Conservation (phyloP, 2,888 invertebrate genomes). For the Opisthograptis luteolata region DNA sequence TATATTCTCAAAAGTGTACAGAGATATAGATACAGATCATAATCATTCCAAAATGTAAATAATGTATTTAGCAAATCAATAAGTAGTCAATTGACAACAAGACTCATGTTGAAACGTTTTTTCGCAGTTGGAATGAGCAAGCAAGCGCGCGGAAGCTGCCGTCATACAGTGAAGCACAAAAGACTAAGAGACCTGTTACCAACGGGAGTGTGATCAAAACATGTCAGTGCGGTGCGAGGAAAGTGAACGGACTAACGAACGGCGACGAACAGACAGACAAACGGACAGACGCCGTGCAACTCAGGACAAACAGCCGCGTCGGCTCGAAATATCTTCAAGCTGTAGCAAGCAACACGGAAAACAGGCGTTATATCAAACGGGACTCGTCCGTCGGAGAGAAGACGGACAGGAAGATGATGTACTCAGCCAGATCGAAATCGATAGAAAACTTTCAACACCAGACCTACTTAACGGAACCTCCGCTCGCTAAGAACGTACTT, state of each 20-base stretch:
- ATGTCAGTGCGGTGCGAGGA: conserved; percentile 76
- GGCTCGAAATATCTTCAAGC: conserved; percentile 80
- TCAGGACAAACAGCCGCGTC: conserved; percentile 75
- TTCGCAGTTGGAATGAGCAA: conserved; percentile 83
- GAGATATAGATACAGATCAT: too few species aligned
- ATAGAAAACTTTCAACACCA: conserved; percentile 78
- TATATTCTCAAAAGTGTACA: too few species aligned
- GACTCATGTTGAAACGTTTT: conserved; percentile 4
- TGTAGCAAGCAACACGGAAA: conserved; percentile 65
- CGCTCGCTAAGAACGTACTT: conserved; percentile 55
- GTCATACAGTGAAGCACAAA: conserved; percentile 82
- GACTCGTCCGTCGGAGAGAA: conserved; percentile 73
- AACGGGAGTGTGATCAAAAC: conserved; percentile 69
- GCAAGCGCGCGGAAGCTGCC: conserved; percentile 79
- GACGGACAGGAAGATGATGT: conserved; percentile 59
- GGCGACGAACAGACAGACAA: conserved; percentile 54
- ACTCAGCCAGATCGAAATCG: conserved; percentile 73
- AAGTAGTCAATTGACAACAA: neutral
- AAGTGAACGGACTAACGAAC: conserved; percentile 65
- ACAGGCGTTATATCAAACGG: conserved; percentile 66
- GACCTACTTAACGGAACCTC: conserved; percentile 57
- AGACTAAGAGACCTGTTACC: conserved; percentile 76
- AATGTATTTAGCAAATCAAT: neutral
- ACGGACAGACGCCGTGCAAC: conserved; percentile 60
- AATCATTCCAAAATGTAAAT: too few species aligned